phyloP scores from a whole-genome alignment of 1,140 invertebrate species.

The Drosophila kurseongensis region DNA sequence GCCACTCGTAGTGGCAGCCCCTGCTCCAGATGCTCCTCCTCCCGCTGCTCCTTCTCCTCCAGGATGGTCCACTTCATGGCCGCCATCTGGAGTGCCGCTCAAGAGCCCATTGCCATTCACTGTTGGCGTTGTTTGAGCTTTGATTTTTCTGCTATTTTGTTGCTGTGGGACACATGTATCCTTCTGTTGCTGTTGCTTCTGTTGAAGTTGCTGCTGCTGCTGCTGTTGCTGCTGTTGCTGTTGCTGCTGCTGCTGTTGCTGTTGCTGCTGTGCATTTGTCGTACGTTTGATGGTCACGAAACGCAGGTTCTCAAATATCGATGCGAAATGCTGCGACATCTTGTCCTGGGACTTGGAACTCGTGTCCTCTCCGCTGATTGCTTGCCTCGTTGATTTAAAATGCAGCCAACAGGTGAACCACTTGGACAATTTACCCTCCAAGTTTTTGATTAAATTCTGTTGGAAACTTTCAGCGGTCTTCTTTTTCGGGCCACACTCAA shows the following conservation, averaged over 20 bases:
- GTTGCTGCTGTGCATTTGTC: slow-evolving; percentile 64
- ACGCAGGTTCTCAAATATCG: slow-evolving; percentile 83
- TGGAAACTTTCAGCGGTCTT: slow-evolving; percentile 35
- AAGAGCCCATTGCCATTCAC: slow-evolving; percentile 66
- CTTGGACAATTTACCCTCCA: slow-evolving; percentile 44
- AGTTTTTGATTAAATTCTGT: slow-evolving; percentile 78
- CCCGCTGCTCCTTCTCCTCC: slow-evolving; percentile 19
- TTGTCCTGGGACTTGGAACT: slow-evolving; percentile 42
- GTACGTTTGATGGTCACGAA: slow-evolving; percentile 79
- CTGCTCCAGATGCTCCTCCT: slow-evolving; percentile 1
- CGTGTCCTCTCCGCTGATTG: slow-evolving; percentile 24
- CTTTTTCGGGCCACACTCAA: slow-evolving; percentile 35
- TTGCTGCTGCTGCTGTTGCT: slow-evolving; percentile 46
- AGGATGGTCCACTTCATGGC: slow-evolving; percentile 62
- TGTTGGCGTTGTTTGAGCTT: slow-evolving; percentile 52
- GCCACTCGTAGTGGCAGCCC: slow-evolving; percentile 10
- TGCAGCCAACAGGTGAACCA: slow-evolving; percentile 70
- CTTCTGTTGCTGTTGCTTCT: slow-evolving; percentile 29
- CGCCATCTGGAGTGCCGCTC: slow-evolving; percentile 48
- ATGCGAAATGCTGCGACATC: slow-evolving; percentile 84
- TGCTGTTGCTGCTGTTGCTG: slow-evolving; percentile 42
- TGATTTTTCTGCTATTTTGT: slow-evolving; percentile 71
- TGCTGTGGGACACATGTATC: slow-evolving; percentile 29
- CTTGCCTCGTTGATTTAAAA: slow-evolving; percentile 64
- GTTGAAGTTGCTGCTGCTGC: slow-evolving; percentile 30